A percentile compares a stretch with the other conserved stretches of the same genome.
Evolutionary conservation across 2,888 invertebrate genomes (phyloP).

Genomic region (Microchrysa polita): DNA sequence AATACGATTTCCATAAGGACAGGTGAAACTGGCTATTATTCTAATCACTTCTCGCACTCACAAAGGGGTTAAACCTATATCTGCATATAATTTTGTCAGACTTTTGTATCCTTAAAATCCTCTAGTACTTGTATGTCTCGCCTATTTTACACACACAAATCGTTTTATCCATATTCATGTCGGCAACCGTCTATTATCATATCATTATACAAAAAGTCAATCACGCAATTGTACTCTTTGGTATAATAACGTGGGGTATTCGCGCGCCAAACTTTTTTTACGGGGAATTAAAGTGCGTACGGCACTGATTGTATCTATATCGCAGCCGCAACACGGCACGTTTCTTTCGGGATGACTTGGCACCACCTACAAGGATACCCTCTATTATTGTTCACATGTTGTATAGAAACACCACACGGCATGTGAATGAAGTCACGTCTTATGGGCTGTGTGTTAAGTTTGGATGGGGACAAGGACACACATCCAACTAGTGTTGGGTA

Average conservation of each 20-base stretch:
- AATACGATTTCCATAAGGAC: constrained; percentile 1
- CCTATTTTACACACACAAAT: constrained; percentile 7
- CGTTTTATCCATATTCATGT: constrained; percentile 39
- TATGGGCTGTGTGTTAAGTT: too few relatives aligned
- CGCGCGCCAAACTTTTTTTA: neutral
- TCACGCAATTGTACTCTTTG: constrained; percentile 43
- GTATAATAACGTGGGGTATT: constrained; percentile 18
- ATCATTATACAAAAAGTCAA: constrained; percentile 50
- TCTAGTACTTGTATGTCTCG: too few relatives aligned
- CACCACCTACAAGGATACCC: neutral
- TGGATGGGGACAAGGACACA: too few relatives aligned
- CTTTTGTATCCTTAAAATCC: constrained; percentile 1
- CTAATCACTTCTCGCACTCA: neutral
- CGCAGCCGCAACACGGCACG: constrained; percentile 31
- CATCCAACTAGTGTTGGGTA: too few relatives aligned
- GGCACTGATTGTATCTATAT: constrained; percentile 55
- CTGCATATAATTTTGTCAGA: neutral
- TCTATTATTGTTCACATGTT: neutral
- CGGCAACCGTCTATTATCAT: constrained; percentile 45
- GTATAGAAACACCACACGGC: neutral
- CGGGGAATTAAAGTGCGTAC: constrained; percentile 54
- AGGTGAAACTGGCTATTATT: constrained; percentile 44
- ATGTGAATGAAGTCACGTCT: neutral
- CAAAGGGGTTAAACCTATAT: neutral
- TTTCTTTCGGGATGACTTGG: constrained; percentile 38